A percentile compares a stretch with the other conserved stretches of the same genome.
These are phyloP conservation scores for Palloptera scutellata DNA, from an alignment of 2,888 invertebrate species.

Conservation along the genomic window DNA sequence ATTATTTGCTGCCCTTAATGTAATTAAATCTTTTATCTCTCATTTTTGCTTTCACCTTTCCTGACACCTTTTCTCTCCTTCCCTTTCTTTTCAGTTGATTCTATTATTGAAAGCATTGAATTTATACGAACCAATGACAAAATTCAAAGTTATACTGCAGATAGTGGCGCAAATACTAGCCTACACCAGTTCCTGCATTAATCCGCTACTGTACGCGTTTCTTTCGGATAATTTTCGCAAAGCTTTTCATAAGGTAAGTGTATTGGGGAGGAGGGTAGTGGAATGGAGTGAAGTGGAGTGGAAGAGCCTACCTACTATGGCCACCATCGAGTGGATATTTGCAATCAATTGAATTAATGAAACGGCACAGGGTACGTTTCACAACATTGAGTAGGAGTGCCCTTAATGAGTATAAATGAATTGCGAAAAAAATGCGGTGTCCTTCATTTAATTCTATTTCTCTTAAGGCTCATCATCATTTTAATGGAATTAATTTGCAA, in stretches of 20 bases:
- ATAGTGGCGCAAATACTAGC: conserved; percentile 82
- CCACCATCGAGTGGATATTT: not conserved
- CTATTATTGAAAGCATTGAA: conserved; percentile 77
- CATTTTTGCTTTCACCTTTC: not conserved
- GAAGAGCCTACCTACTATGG: not conserved
- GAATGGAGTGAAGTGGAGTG: not conserved
- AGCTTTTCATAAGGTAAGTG: conserved; percentile 76
- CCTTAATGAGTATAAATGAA: too few species aligned
- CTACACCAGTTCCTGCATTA: conserved; percentile 93
- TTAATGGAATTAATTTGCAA: not conserved
- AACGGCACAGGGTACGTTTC: too few species aligned
- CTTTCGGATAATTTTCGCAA: conserved; percentile 93
- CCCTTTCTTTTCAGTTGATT: conserved; percentile 72
- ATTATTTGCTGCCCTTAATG: too few species aligned
- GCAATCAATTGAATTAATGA: too few species aligned
- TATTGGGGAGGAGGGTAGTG: not conserved
- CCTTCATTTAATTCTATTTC: not conserved
- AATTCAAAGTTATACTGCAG: conserved; percentile 72
- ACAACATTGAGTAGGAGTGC: too few species aligned
- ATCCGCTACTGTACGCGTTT: conserved; percentile 93
- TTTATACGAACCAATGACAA: conserved; percentile 64
- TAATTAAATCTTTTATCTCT: too few species aligned
- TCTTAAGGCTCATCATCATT: not conserved
- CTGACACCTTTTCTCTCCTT: conserved; percentile 6
- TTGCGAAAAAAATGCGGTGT: too few species aligned